These are phyloP conservation scores for Paralvinella palmiformis DNA, from an alignment of 1,140 invertebrate genomes.

Conservation along the genomic window DNA sequence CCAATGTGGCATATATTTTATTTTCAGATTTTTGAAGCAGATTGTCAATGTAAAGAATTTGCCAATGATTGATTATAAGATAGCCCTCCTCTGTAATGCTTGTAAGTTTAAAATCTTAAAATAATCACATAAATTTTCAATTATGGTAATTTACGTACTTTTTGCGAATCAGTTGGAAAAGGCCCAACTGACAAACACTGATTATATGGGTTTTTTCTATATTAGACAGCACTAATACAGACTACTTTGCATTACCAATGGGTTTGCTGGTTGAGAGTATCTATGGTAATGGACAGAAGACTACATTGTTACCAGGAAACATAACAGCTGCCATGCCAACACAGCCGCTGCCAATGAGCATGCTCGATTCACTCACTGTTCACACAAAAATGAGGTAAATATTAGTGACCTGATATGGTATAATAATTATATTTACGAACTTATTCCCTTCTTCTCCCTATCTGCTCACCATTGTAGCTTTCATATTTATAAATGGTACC, in stretches of 20 bases:
- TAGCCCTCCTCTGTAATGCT: conserved; percentile 88
- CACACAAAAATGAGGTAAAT: conserved; percentile 85
- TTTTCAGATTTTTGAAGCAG: conserved; percentile 69
- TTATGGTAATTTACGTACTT: background rate
- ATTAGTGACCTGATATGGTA: background rate
- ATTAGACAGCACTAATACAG: conserved; percentile 53
- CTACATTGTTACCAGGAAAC: conserved; percentile 43
- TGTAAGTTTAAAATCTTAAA: conserved; percentile 56
- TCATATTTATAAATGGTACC: too few relatives aligned
- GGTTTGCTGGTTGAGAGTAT: conserved; percentile 81
- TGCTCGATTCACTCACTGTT: conserved; percentile 89
- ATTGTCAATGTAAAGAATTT: conserved; percentile 38
- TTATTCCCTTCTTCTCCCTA: background rate
- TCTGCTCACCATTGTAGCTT: too few relatives aligned
- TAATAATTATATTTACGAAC: background rate
- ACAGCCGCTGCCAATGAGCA: conserved; percentile 81
- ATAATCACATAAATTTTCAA: background rate
- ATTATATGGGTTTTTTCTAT: conserved; percentile 2
- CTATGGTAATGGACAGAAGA: conserved; percentile 57
- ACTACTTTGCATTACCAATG: conserved; percentile 67
- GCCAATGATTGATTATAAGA: conserved; percentile 67
- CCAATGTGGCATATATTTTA: conserved; percentile 14
- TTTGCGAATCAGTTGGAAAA: too few relatives aligned
- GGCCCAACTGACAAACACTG: too few relatives aligned
- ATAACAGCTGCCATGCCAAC: conserved; percentile 56